Conservation (phyloP, 2,888 invertebrate species). For the Polyommatus iphigenia region DNA sequence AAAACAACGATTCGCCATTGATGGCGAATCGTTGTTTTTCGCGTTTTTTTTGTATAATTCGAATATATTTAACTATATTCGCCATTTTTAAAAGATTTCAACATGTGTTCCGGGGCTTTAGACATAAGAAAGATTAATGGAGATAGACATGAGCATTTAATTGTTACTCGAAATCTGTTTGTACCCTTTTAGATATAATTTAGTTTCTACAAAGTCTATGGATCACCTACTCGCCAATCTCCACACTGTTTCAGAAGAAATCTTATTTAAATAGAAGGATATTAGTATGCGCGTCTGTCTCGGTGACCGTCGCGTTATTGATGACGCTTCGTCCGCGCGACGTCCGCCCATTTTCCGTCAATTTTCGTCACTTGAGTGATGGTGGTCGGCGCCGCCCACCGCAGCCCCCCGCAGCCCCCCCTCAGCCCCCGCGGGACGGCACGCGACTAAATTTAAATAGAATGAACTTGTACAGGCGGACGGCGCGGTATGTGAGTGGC, state of each 20-base stretch:
- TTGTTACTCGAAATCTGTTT: too few species aligned
- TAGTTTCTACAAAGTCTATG: too few species aligned
- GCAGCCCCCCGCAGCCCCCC: constrained; percentile 47
- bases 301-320: constrained; percentile 78
- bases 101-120: too few species aligned
- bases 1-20: too few species aligned
- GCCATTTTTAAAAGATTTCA: neutral
- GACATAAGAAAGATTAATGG: too few species aligned
- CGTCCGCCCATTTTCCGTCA: constrained; percentile 81
- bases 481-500: constrained; percentile 69
- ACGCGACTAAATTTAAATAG: constrained; percentile 80
- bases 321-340: constrained; percentile 77
- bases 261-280: constrained; percentile 50
- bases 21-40: too few species aligned
- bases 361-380: constrained; percentile 81
- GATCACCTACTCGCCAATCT: neutral
- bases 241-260: constrained; percentile 52
- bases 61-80: neutral
- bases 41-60: too few species aligned
- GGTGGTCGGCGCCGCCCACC: constrained; percentile 73
- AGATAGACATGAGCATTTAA: too few species aligned
- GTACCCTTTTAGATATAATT: too few species aligned
- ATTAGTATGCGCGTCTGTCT: constrained; percentile 66
- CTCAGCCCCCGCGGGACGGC: constrained; percentile 59
- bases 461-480: constrained; percentile 77